These are phyloP conservation scores for Climacteris rufus DNA, from an alignment of 2,113 vertebrate species.

Conservation along the genomic window DNA sequence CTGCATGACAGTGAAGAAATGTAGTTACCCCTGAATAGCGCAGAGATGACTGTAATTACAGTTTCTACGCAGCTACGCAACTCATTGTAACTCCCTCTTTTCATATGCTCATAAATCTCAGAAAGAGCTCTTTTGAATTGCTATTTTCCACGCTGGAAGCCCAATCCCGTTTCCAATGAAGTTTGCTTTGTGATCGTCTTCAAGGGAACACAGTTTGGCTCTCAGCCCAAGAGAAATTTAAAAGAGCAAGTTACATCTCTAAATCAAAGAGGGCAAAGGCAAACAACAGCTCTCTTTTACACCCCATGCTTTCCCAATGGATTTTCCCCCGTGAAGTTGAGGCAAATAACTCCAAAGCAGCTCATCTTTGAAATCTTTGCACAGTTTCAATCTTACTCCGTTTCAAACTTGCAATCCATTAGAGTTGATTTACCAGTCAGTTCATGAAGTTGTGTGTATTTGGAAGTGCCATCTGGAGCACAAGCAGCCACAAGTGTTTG, in stretches of 20 bases:
- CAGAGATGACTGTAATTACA: constrained; percentile 1
- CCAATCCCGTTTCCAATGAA: constrained; percentile 25
- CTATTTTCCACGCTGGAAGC: constrained; percentile 36
- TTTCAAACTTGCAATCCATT: background rate
- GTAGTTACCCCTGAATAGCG: background rate
- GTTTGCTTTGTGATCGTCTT: constrained; percentile 17
- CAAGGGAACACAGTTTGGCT: constrained; percentile 32
- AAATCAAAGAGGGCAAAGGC: constrained; percentile 24
- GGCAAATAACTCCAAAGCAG: background rate
- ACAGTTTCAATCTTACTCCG: background rate
- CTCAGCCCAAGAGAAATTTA: constrained; percentile 24
- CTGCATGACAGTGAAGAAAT: background rate
- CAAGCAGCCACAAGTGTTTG: background rate
- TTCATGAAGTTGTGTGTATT: background rate
- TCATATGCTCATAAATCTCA: constrained; percentile 25
- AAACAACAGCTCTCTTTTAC: constrained; percentile 20
- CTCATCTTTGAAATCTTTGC: background rate
- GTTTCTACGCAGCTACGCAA: background rate
- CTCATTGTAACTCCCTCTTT: constrained; percentile 25
- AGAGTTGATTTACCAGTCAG: background rate
- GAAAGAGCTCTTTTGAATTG: constrained; percentile 12
- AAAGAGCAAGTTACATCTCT: constrained; percentile 52
- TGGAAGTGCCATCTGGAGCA: constrained; percentile 31
- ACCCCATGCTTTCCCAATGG: background rate
- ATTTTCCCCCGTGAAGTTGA: background rate